phyloP scores from a whole-genome alignment of 2,113 vertebrate species.

The Cairina moschata region DNA sequence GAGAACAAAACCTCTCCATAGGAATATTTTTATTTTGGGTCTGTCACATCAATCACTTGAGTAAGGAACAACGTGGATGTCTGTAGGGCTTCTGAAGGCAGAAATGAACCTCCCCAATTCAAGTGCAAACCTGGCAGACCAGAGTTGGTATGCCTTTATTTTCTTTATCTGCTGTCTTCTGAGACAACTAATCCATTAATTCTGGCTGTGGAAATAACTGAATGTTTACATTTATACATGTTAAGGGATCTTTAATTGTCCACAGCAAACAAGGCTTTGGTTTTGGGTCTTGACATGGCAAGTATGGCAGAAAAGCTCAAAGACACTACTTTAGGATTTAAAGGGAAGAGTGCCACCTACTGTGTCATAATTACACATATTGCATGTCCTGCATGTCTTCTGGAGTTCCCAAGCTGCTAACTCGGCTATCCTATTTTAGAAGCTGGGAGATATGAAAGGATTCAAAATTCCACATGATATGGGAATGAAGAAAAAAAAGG shows the following conservation, averaged over 20 bases:
- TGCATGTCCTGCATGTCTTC: background rate
- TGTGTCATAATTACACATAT: background rate
- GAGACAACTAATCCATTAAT: background rate
- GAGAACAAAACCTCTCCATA: background rate
- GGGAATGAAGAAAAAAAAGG: background rate
- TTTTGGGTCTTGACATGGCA: background rate
- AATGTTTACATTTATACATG: background rate
- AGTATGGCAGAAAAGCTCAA: slow-evolving; percentile 4
- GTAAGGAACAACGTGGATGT: background rate
- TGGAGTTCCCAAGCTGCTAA: background rate
- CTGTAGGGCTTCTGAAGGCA: rapidly evolving
- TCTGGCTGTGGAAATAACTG: background rate
- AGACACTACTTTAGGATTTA: background rate
- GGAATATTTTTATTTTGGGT: background rate
- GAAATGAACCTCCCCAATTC: background rate
- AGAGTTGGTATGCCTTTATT: background rate
- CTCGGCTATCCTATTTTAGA: background rate
- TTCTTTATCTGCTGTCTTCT: background rate
- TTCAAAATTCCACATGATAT: background rate
- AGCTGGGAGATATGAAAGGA: background rate
- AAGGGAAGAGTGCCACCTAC: slow-evolving; percentile 63
- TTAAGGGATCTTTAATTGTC: background rate
- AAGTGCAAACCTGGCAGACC: background rate
- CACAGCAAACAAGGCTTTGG: background rate
- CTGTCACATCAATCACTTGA: background rate